A percentile compares a stretch with the other conserved stretches of the same genome.
These are phyloP conservation scores for Argyra leucocephala DNA, from an alignment of 2,888 invertebrate species.

Conservation along the genomic window DNA sequence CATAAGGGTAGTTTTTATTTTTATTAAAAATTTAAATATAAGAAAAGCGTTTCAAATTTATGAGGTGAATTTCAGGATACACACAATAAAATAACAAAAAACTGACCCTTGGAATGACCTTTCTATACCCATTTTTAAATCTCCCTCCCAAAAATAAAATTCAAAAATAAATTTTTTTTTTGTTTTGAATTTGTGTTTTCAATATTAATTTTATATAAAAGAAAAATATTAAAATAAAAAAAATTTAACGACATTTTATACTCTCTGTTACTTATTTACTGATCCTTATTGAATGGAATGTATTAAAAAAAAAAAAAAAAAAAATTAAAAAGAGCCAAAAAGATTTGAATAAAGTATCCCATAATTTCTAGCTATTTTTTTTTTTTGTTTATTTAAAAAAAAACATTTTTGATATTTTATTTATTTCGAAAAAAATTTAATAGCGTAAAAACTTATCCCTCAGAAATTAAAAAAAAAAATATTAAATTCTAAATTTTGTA, in stretches of 20 bases:
- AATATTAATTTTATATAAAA: no score
- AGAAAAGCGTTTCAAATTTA: constrained; percentile 6
- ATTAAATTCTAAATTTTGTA: no score
- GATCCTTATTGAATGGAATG: no score
- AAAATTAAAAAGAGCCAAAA: no score
- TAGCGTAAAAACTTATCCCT: no score
- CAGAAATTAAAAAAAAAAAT: no score
- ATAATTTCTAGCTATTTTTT: no score
- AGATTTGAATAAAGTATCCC: no score
- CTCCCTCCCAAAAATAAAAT: neutral
- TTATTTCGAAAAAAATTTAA: no score
- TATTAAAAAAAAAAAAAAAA: no score
- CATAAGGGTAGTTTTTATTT: neutral
- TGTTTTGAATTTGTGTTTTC: neutral
- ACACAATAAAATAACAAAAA: neutral
- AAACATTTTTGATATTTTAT: no score
- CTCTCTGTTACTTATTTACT: neutral
- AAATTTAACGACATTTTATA: neutral
- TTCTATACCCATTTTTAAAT: constrained; percentile 1
- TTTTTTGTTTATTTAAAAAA: no score
- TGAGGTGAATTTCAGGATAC: neutral
- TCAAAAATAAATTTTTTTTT: neutral
- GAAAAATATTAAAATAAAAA: neutral
- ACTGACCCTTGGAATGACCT: constrained; percentile 3
- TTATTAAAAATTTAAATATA: neutral